A percentile compares a stretch with the other conserved stretches of the same genome.
Conservation (phyloP, 2,113 vertebrate genomes). For the Serinus canaria region DNA sequence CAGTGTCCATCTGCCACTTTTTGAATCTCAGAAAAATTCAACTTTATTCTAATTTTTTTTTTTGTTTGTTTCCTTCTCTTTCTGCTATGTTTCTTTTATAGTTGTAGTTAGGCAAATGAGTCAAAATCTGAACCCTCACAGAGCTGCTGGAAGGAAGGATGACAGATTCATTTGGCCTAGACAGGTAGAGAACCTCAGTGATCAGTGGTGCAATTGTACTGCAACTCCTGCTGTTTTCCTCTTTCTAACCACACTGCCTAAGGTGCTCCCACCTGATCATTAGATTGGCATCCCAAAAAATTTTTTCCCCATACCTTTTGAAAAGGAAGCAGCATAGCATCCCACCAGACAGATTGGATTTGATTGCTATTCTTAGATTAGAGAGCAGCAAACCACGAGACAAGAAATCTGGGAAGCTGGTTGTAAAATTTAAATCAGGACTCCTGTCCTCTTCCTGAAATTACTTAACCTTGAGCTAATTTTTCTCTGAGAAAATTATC, state of each 20-base stretch:
- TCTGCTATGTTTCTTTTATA: not conserved
- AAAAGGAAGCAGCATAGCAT: conserved; percentile 14
- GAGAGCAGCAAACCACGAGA: conserved; percentile 8
- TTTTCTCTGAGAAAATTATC: not conserved
- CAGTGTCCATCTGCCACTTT: not conserved
- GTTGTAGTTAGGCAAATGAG: not conserved
- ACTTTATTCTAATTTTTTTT: not conserved
- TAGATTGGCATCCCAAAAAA: conserved; percentile 18
- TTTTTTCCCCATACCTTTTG: not conserved
- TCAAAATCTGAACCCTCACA: not conserved
- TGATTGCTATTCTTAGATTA: conserved; percentile 1
- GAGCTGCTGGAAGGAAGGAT: not conserved
- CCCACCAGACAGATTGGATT: not conserved
- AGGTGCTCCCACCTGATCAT: conserved; percentile 35
- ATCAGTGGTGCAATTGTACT: not conserved
- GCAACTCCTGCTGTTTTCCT: not conserved
- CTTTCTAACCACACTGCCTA: conserved; percentile 18
- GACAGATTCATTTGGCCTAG: not conserved
- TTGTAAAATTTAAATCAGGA: not conserved
- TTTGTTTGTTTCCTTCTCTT: not conserved
- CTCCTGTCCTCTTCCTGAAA: not conserved
- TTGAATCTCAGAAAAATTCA: not conserved
- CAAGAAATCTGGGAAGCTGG: not conserved
- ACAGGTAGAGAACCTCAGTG: conserved; percentile 4
- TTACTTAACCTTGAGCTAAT: conserved; percentile 1